Base-by-base conservation (phyloP, 2,113 vertebrate species). In the Eurypyga helias region DNA sequence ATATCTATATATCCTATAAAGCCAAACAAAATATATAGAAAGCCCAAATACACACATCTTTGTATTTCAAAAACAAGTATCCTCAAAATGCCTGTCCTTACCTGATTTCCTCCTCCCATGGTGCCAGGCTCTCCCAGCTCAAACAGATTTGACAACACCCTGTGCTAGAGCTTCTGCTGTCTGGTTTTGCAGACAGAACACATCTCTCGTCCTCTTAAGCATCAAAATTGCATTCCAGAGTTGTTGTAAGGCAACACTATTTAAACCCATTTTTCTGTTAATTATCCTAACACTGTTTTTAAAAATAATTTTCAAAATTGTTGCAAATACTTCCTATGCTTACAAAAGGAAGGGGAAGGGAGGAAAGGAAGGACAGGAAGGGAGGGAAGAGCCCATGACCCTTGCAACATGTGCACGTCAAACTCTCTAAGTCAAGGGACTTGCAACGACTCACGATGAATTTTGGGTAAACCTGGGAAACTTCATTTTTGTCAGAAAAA, bases 371-470 rank as follows among this genome's bases (percentile, higher is more conserved):
- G 57, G 43, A 58, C 7, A 54, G 75, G 66, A 75, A 45, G 76
- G 25, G 20, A 11, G 55, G 13, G 36, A 82, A 92, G 36, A 65
- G 57, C 38, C 62, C 41, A 11, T 12, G 28, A 71, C n/a, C 52
- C 58, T 10, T 46, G 33, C 52, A 62, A 62, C 69, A 66, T 0
- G 0, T 2, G 12, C 31, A 66, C 0, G 0, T 31, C 67, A 57
- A 79, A 31, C 38, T 82, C 36, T 36, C 34, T 11, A 49, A 21
- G n/a, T 60, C 28, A 19, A 43, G 51, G 36, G 31, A 34, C 45
- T 72, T 7, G 0, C 20, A 28, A 21, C 0, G 0, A 33, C 64
- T 61, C 1, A 1, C 75, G 57, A 58, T 24, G 34, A 69, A 76
- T 60, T 89, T 88, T 71, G 61, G 34, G 57, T 52, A 84, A 79